These are phyloP conservation scores for Bergia sp. DNA, from an alignment of 92 coral and sea anemone species.

Conservation along the genomic window DNA sequence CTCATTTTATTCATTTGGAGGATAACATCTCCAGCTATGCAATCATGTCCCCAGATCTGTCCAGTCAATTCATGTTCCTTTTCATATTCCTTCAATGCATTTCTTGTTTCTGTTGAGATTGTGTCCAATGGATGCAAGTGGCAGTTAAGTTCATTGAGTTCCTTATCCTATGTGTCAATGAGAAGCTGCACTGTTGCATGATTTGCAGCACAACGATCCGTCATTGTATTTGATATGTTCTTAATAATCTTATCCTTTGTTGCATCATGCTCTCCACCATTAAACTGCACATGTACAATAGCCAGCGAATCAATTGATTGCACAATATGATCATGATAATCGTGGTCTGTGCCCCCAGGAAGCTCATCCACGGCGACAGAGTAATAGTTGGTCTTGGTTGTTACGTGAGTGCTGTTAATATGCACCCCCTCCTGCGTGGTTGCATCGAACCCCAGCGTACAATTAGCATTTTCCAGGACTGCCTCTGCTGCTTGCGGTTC, in stretches of 20 bases:
- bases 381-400: not conserved
- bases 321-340: not conserved
- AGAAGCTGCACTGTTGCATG: slow-evolving; percentile 19
- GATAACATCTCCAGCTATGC: slow-evolving; percentile 9
- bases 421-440: not conserved
- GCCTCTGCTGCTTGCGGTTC: too few species aligned
- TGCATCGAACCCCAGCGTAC: not conserved
- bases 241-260: too few species aligned
- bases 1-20: slow-evolving; percentile 9
- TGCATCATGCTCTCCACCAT: not conserved
- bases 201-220: slow-evolving; percentile 31
- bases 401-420: not conserved
- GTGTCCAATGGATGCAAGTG: slow-evolving; percentile 1
- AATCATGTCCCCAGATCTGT: not conserved
- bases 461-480: too few species aligned
- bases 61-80: not conserved
- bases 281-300: too few species aligned
- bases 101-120: not conserved
- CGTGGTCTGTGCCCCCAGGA: too few species aligned
- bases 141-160: too few species aligned
- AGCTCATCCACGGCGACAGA: too few species aligned
- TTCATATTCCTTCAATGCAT: slow-evolving; percentile 3
- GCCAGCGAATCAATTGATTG: too few species aligned
- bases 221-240: too few species aligned
- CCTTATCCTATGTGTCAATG: not conserved